A percentile compares a stretch with the other conserved stretches of the same genome.
These are phyloP conservation scores for Isaurus tuberculatus DNA, from an alignment of 92 coral and sea anemone genomes.

Conservation along the genomic window DNA sequence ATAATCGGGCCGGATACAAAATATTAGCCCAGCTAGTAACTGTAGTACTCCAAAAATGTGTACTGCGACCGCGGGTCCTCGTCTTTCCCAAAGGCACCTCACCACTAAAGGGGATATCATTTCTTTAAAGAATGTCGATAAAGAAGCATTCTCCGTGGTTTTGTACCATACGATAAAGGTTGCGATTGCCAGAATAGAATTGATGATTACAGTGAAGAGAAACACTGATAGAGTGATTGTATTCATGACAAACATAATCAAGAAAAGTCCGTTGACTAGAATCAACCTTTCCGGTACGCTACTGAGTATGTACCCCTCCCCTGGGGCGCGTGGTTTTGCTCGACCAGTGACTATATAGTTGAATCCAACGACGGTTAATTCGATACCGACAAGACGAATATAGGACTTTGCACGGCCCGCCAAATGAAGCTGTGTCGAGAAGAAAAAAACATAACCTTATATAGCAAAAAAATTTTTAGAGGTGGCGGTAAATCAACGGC, in stretches of 20 bases:
- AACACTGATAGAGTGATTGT: constrained; percentile 36
- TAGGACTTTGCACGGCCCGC: constrained; percentile 37
- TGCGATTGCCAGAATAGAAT: constrained; percentile 38
- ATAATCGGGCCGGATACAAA: constrained; percentile 37
- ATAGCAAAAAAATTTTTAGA: neutral
- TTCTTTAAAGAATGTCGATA: constrained; percentile 32
- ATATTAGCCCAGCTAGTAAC: constrained; percentile 36
- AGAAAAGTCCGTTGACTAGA: constrained; percentile 18
- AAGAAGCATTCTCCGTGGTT: constrained; percentile 42
- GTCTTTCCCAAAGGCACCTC: constrained; percentile 42
- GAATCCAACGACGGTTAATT: constrained; percentile 23
- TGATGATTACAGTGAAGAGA: constrained; percentile 25
- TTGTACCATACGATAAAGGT: constrained; percentile 51
- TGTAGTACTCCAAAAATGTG: constrained; percentile 50
- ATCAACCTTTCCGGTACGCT: constrained; percentile 49
- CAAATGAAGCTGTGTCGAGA: constrained; percentile 20
- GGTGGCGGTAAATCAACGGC: no score
- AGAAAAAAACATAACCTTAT: neutral
- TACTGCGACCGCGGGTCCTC: constrained; percentile 47
- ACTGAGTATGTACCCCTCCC: constrained; percentile 47
- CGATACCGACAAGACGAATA: constrained; percentile 32
- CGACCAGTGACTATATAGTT: constrained; percentile 42
- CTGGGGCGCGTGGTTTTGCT: constrained; percentile 37
- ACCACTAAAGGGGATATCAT: constrained; percentile 38
- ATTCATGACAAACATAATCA: constrained; percentile 12